A percentile compares a stretch with the other conserved stretches of the same genome.
Conservation (phyloP, 2,113 vertebrate genomes). For the Toxotes jaculatrix region DNA sequence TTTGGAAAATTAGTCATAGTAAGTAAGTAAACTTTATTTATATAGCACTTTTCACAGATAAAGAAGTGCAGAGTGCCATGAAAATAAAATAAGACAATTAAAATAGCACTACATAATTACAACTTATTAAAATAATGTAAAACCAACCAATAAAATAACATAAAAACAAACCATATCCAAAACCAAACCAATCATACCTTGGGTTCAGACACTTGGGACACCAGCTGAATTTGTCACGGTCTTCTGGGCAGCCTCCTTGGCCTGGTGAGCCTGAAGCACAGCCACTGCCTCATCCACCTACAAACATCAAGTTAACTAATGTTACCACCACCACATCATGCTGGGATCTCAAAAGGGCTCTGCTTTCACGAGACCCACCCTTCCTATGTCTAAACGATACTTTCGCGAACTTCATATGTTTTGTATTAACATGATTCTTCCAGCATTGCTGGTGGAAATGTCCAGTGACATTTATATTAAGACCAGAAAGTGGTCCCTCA, state of each 20-base stretch:
- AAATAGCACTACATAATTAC: too few relatives aligned
- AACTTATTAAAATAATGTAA: too few relatives aligned
- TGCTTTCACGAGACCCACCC: background rate
- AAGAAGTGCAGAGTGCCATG: too few relatives aligned
- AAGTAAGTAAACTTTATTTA: too few relatives aligned
- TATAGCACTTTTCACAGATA: too few relatives aligned
- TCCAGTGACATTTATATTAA: background rate
- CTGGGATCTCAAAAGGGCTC: background rate
- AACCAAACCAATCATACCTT: constrained; percentile 47
- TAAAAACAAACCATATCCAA: too few relatives aligned
- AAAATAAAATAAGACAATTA: too few relatives aligned
- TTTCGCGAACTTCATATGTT: background rate
- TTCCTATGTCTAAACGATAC: background rate
- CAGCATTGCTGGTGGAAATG: background rate
- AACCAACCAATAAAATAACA: too few relatives aligned
- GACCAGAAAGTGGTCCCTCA: background rate
- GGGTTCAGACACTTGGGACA: constrained; percentile 89
- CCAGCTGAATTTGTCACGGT: constrained; percentile 89
- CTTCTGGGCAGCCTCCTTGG: constrained; percentile 97
- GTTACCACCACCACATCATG: background rate
- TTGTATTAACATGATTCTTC: background rate
- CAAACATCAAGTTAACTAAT: background rate
- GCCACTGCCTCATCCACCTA: constrained; percentile 99
- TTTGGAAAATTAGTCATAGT: background rate
- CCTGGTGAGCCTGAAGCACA: constrained; percentile 98